These are phyloP conservation scores for Adelosebastes latens DNA, from an alignment of 2,797 vertebrate species.

Conservation along the genomic window DNA sequence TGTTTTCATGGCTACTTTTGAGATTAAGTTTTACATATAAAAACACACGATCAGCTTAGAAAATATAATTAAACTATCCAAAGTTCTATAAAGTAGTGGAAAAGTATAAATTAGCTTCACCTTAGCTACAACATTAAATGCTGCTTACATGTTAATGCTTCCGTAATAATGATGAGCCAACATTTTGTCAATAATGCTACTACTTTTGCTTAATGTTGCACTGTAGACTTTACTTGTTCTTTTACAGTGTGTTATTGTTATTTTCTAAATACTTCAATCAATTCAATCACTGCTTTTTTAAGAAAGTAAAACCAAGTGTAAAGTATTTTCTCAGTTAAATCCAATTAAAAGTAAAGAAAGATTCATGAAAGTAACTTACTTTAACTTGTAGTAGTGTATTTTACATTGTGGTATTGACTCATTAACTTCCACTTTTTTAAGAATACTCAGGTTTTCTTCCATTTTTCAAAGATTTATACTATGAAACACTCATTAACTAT, in stretches of 20 bases:
- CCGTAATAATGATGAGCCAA: not conserved
- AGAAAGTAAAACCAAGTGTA: not conserved
- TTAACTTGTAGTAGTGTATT: not conserved
- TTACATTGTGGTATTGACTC: not conserved
- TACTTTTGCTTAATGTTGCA: not conserved
- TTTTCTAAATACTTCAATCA: not conserved
- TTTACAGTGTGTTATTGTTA: not conserved
- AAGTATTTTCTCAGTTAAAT: not conserved
- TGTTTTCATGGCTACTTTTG: not conserved
- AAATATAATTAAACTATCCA: not conserved
- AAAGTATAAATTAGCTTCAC: not conserved
- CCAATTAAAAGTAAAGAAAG: not conserved
- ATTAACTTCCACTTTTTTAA: not conserved
- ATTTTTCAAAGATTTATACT: not conserved
- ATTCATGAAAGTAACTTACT: not conserved
- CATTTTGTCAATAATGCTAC: not conserved
- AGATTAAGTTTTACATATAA: not conserved
- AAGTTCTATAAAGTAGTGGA: not conserved
- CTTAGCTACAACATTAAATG: not conserved
- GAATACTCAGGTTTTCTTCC: not conserved
- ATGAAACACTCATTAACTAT: not conserved
- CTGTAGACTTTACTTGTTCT: not conserved
- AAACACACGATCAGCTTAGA: not conserved
- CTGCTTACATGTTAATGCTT: not conserved
- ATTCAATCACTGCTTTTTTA: not conserved